Base-by-base conservation (phyloP, 2,113 vertebrate species). In the Polyodon spathula region DNA sequence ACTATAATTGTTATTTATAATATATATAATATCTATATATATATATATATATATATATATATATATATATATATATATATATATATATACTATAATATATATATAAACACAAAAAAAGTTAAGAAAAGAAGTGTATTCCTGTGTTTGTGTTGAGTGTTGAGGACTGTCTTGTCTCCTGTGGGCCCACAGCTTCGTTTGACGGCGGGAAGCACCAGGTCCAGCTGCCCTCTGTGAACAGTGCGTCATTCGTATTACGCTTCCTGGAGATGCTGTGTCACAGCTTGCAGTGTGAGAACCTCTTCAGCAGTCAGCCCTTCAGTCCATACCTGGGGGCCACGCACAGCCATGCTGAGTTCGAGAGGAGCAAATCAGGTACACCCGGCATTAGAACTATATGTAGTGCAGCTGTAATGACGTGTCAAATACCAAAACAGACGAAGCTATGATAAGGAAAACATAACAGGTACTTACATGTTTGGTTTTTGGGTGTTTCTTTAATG, bases 291-390 rank as follows among this genome's bases (percentile, higher is more conserved):
- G 93, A 95, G 83, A 93, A 91, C 70, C 87, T 98, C 75, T 94
- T 98, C 73, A 97, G 96, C 80, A 97, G 93, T 84, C 91, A 98
- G 59, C 94, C 95, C 51, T 97, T 97, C 81, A 93, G 88, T 71
- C 88, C 88, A 62, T 90, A 79, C 37, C 60, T 73, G 76, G 71
- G 71, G 37, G 73, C 67, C 72, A 67, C 57, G 46, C 70, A 69
- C 3, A 84, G 71, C 43, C 66, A 81, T 66, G 57, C 61, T 0
- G 77, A 86, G 6, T 87, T 84, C 0, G 88, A 92, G 37, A 80
- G 87, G 71, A 86, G 61, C 76, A 89, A 91, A 77, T 75, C 89
- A 83, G 92, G 94, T 96, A 83, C 72, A 16, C 2, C 27, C 27
- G 3, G 27, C 27, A 27, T 27, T 27, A 27, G 27, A 27, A 27